phyloP scores from a whole-genome alignment of 2,888 invertebrate genomes.

The Lapara coniferarum region DNA sequence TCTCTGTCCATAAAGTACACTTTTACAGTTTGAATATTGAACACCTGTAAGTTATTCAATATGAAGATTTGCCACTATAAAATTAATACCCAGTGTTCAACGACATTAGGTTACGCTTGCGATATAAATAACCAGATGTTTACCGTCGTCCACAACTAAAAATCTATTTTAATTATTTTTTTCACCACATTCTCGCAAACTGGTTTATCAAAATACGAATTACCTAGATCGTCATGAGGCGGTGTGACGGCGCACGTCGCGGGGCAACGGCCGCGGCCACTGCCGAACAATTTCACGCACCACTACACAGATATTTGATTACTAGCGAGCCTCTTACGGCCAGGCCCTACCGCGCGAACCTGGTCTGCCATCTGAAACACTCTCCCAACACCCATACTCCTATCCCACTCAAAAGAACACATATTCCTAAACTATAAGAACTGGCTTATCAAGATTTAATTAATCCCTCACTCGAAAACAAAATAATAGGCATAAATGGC shows the following conservation, averaged over 20 bases:
- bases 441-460: too few relatives aligned
- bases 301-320: conserved; percentile 77
- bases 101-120: not conserved
- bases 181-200: conserved; percentile 26
- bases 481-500: too few relatives aligned
- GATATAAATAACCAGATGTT: not conserved
- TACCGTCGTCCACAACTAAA: conserved; percentile 10
- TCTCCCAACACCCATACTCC: too few relatives aligned
- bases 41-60: not conserved
- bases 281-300: conserved; percentile 73
- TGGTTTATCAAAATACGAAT: conserved; percentile 29
- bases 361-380: not conserved
- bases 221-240: conserved; percentile 28
- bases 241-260: conserved; percentile 46
- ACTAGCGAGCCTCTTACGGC: conserved; percentile 44
- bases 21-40: not conserved
- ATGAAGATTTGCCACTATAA: too few relatives aligned
- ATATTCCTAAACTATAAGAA: too few relatives aligned
- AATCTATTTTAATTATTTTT: conserved; percentile 30
- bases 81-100: not conserved
- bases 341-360: conserved; percentile 52
- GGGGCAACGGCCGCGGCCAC: conserved; percentile 64
- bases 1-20: not conserved
- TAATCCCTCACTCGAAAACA: too few relatives aligned
- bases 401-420: too few relatives aligned